Base-by-base conservation (phyloP, 2,888 invertebrate genomes). In the Tetragonula carbonaria region DNA sequence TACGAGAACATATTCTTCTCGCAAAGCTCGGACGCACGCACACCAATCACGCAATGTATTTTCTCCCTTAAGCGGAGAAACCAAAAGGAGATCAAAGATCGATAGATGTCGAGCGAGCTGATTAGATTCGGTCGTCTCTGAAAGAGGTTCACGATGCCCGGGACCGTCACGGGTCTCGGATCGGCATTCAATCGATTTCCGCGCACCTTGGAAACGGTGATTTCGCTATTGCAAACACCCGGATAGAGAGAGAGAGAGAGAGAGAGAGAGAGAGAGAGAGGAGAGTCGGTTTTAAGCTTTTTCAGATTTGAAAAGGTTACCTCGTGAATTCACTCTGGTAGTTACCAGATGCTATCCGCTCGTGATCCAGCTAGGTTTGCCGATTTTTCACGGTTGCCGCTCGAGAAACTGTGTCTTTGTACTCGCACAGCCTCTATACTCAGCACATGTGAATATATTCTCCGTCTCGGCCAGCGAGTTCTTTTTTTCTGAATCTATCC, bases 161-260 rank as follows among this genome's bases (percentile, higher is more conserved):
- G 92, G 92, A 92, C 92, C 92, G 94, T 93, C 93, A 94, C 93
- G 94, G 91, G 90, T 92, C 90, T 93, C 78, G 87, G 90, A 92
- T 93, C 91, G 89, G 86, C 90, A 93, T 94, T 94, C 93, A 94
- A 65, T 74, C 92, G 91, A 94, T 94, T 94, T 93, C 91, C 93
- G 92, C 92, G 93, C 93, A 93, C 90, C 93, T 93, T 92, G 91
- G 92, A 87, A 89, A 92, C 92, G 90, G 89, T 91, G 91, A 93
- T 93, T 93, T 91, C 86, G 82, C 88, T 85, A 87, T 78, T 87
- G 91, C 93, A 93, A 93, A 93, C 91, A 93, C 82, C 68, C 45
- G 23, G 33, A 33, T 2, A 33, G 33, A 33, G 33, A 33, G 5
- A 38, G 38, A 38, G 38, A 38, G 5, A 33, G 3, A 33, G 33